Evolutionary conservation across 1,140 invertebrate genomes (phyloP), one percentile per base, ranked within the genome.

Genomic region (Drosophila oshimai): DNA sequence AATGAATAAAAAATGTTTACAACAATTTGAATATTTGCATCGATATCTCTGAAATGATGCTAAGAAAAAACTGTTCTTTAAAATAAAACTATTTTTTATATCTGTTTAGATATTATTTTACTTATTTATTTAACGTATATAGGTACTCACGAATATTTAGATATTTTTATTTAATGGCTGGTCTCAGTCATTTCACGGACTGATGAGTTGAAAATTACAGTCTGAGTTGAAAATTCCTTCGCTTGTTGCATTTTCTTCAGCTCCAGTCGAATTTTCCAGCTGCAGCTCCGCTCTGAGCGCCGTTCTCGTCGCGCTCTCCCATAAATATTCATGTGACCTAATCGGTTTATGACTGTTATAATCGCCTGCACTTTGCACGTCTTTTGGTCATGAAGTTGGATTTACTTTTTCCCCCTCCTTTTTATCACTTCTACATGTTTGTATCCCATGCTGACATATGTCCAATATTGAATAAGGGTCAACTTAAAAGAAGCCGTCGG

Each of bases 291-390:
- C 6, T 31, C 2, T 15, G 22, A 29, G 42, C 24, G 44, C 7
- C 15, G 29, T 20, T 29, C 58, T 20, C 15, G 53, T 71, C 54
- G 46, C 64, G 49, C 34, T 51, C 34, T 39, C 15, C 55, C 81
- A 87, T 87, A 77, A 87, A 87, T 87, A 87, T 87, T 86, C 81
- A 87, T 87, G 60, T 57, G 68, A 61, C 50, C 68, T 87, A 87
- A 87, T 87, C 81, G 76, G 81, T 87, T 87, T 87, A 87, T 74
- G 81, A 55, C 57, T 61, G 50, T 24, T 44, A 60, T 73, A 73
- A 87, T 67, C 57, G 62, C 62, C 54, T 53, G 62, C 72, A 69
- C 50, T 80, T 68, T 51, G 44, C 80, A 86, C 72, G 76, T 74
- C 73, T 69, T 57, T 49, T 47, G 60, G 44, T 58, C 71, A 80